Evolutionary conservation across 2,113 vertebrate species (phyloP).

Genomic region (Corythornis cristatus): DNA sequence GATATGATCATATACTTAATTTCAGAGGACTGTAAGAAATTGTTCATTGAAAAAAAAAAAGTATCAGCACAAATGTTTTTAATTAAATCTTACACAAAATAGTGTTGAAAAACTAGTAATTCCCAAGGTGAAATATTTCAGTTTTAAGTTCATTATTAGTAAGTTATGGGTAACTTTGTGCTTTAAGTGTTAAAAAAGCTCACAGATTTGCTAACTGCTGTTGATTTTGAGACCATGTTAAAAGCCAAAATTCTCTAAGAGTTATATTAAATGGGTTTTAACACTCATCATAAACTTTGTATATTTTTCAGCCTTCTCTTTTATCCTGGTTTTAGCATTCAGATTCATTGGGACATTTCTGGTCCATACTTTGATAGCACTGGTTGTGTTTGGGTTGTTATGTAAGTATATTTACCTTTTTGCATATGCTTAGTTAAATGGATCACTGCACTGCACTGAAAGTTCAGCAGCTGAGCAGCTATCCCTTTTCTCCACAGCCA

Average conservation of each 20-base stretch:
- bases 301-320: constrained; percentile 74
- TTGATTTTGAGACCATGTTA: neutral
- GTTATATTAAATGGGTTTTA: neutral
- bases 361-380: constrained; percentile 75
- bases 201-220: neutral
- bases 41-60: neutral
- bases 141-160: neutral
- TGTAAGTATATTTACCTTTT: constrained; percentile 74
- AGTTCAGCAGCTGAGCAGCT: neutral
- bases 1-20: neutral
- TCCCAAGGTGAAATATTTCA: neutral
- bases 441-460: neutral
- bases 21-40: neutral
- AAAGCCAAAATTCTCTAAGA: neutral
- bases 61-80: neutral
- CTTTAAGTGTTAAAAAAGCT: neutral
- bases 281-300: neutral
- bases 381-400: constrained; percentile 75
- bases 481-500: neutral
- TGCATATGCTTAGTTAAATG: neutral
- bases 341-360: constrained; percentile 72
- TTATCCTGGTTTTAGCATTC: constrained; percentile 73
- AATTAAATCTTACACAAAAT: neutral
- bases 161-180: neutral
- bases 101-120: neutral